Percentiles rank a stretch among this genome's conserved stretches.
Conservation (phyloP, 1,140 invertebrate species). For the Tribolium castaneum region DNA sequence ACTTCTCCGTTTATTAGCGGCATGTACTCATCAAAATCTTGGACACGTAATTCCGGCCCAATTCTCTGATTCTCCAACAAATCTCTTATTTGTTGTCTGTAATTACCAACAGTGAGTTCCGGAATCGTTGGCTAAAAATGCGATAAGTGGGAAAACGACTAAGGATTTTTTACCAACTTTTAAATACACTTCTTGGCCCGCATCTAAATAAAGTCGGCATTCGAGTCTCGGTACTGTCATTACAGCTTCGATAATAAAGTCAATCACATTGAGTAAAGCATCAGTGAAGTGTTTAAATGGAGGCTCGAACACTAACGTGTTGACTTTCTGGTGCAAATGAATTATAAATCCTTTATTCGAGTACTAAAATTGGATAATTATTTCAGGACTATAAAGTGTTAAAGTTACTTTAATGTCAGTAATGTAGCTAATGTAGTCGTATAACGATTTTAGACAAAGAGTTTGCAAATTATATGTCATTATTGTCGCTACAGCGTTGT, state of each 20-base stretch:
- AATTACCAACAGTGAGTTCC: slow-evolving; percentile 70
- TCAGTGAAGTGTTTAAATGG: slow-evolving; percentile 80
- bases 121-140: slow-evolving; percentile 74
- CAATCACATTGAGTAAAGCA: slow-evolving; percentile 77
- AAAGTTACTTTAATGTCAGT: slow-evolving; percentile 75
- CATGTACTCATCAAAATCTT: slow-evolving; percentile 85
- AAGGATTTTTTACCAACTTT: slow-evolving; percentile 63
- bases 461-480: slow-evolving; percentile 89
- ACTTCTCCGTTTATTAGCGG: slow-evolving; percentile 82
- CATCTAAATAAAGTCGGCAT: slow-evolving; percentile 74
- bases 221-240: slow-evolving; percentile 80
- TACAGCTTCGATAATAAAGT: slow-evolving; percentile 78
- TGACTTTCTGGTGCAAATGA: slow-evolving; percentile 75
- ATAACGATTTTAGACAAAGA: slow-evolving; percentile 82
- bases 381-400: too few species aligned
- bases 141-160: background rate
- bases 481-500: slow-evolving; percentile 84
- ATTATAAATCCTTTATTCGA: slow-evolving; percentile 81
- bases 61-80: slow-evolving; percentile 78
- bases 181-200: slow-evolving; percentile 63
- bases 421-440: slow-evolving; percentile 82
- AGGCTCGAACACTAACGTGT: slow-evolving; percentile 82
- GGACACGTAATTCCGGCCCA: slow-evolving; percentile 75
- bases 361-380: slow-evolving; percentile 64
- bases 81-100: slow-evolving; percentile 68